Conservation (phyloP, 2,888 invertebrate genomes). For the Cephus nigrinus region DNA sequence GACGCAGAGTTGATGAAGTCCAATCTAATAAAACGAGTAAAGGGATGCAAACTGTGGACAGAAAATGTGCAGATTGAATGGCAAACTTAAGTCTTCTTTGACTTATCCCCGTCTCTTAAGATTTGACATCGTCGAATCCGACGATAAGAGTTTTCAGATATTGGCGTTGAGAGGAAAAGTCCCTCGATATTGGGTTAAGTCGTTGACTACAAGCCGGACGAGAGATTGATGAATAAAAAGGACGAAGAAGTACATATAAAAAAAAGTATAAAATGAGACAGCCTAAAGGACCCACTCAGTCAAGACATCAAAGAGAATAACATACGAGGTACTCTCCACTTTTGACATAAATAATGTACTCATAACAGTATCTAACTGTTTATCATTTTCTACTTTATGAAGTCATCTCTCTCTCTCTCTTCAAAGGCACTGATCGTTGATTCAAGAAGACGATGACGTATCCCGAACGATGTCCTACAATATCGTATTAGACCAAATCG, state of each 20-base stretch:
- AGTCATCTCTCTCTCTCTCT: background rate
- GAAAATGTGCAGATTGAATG: background rate
- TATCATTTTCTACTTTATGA: background rate
- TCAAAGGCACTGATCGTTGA: too few species aligned
- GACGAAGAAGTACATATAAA: background rate
- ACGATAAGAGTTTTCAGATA: background rate
- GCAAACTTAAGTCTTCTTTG: background rate
- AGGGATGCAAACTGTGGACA: background rate
- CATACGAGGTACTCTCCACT: background rate
- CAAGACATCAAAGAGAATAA: background rate
- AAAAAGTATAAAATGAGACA: background rate
- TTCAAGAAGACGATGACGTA: too few species aligned
- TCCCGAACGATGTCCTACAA: too few species aligned
- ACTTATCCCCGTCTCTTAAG: background rate
- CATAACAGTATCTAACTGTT: background rate
- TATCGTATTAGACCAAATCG: too few species aligned
- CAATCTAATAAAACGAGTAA: background rate
- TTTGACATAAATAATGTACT: background rate
- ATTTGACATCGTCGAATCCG: background rate
- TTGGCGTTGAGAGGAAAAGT: background rate
- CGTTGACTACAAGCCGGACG: background rate
- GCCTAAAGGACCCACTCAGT: background rate
- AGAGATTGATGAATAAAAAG: background rate
- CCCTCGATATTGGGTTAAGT: background rate
- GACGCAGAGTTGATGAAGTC: background rate